Evolutionary conservation across 2,797 vertebrate species (phyloP).

Genomic region (Propithecus deckenii): DNA sequence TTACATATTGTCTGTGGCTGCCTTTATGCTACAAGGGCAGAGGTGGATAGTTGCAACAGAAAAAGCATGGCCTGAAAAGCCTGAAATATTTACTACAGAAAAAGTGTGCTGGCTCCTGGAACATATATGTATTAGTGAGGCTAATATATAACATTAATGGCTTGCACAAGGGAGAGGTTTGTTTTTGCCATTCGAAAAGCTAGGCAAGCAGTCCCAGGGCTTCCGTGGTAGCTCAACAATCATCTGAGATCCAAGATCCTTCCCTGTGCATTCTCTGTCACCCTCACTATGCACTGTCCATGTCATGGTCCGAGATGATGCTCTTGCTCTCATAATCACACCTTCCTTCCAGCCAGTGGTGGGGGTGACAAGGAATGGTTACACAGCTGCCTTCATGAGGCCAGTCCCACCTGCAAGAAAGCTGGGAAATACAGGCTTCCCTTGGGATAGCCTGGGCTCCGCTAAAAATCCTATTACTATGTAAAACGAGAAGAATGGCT

Average conservation of each 20-base stretch:
- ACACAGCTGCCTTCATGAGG: not conserved
- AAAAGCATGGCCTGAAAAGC: not conserved
- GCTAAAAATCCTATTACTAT: not conserved
- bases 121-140: not conserved
- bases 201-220: not conserved
- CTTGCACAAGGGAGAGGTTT: not conserved
- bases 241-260: not conserved
- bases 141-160: not conserved
- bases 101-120: not conserved
- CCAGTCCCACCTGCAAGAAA: not conserved
- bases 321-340: not conserved
- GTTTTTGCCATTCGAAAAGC: not conserved
- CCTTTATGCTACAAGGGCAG: not conserved
- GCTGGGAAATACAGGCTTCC: not conserved
- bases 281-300: not conserved
- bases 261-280: not conserved
- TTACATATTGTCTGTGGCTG: not conserved
- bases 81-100: not conserved
- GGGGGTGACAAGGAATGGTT: not conserved
- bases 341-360: not conserved
- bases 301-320: not conserved
- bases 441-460: not conserved
- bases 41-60: not conserved
- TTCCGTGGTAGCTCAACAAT: not conserved
- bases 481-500: not conserved